Evolutionary conservation across 2,888 invertebrate genomes (phyloP), one percentile per base, ranked within the genome.

Genomic region (Drosophila pseudotalamancana): DNA sequence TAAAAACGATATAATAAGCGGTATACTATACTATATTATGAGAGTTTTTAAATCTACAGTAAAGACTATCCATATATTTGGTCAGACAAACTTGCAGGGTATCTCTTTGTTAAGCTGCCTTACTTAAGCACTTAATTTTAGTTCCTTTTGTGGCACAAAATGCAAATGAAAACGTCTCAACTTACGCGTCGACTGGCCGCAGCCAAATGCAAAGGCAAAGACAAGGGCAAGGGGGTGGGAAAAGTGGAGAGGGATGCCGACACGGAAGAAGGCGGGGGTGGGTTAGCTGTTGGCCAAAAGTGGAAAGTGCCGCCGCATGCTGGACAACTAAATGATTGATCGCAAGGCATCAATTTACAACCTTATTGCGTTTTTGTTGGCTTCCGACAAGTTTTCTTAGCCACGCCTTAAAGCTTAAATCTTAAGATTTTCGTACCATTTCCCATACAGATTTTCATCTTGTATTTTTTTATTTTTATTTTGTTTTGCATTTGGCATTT

Each of bases 101-200:
- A 69, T 54, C 25, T 6, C 0, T 0, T 4, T 40, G 42, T 34
- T 31, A 16, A 29, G 6, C 3, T 12, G 9, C 9, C 0, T 3
- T 5, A 5, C 0, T 0, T 4, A 8, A 16, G 8, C 27, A 27
- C 37, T 56, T 45, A 12, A 37, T 40, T 54, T 62, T 18, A 6
- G 42, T 57, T 46, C 49, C 50, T 54, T 49, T 68, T 71, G 29
- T 23, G 63, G 56, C 68, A 45, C 25, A 50, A 77, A 87, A 83
- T 83, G 87, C 82, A 83, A 83, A 83, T 87, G 87, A 84, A 83
- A 85, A 82, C 63, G 80, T 83, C 81, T 81, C 81, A 81, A 55
- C 80, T 81, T 81, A 86, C 81, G 56, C 39, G 45, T 46, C 35
- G 49, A 59, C 48, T 51, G 42, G 45, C 53, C 23, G 11, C 43